Evolutionary conservation across 2,797 vertebrate genomes (phyloP).

Genomic region (Phalloptychus januarius): DNA sequence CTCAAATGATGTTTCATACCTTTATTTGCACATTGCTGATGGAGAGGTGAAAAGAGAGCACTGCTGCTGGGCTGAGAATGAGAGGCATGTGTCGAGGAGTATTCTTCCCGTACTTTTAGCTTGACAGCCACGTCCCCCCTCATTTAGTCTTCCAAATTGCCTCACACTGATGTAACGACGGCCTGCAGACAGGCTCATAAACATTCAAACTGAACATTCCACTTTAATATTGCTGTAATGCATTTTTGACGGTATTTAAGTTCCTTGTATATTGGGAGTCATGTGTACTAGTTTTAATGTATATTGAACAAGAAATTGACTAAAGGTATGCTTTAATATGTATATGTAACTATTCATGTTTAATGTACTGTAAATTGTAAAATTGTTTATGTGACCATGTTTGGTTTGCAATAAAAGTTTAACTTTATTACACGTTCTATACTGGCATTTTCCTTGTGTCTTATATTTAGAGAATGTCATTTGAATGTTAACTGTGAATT

Average conservation of each 20-base stretch:
- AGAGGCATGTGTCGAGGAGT: conserved; percentile 41
- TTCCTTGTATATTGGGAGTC: conserved; percentile 92
- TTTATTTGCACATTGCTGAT: conserved; percentile 68
- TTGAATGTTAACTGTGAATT: neutral
- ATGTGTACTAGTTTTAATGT: conserved; percentile 93
- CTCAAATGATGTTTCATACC: conserved; percentile 45
- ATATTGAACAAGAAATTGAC: conserved; percentile 89
- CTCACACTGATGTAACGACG: conserved; percentile 68
- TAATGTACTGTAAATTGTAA: conserved; percentile 97
- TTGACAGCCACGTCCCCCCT: conserved; percentile 76
- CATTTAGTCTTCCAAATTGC: conserved; percentile 81
- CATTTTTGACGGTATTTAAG: conserved; percentile 90
- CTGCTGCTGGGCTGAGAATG: conserved; percentile 65
- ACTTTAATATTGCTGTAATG: conserved; percentile 89
- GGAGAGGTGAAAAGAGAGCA: conserved; percentile 45
- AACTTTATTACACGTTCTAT: conserved; percentile 80
- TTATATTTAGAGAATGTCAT: conserved; percentile 3
- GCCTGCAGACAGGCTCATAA: conserved; percentile 78
- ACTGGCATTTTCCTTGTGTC: neutral
- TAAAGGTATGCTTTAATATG: conserved; percentile 86
- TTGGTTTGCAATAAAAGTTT: conserved; percentile 96
- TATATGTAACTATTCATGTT: conserved; percentile 87
- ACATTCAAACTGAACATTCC: conserved; percentile 86
- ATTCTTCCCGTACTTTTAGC: conserved; percentile 40
- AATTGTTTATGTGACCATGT: conserved; percentile 91